These are phyloP conservation scores for Scaptomyza polygonia DNA, from an alignment of 2,888 invertebrate species.

Conservation along the genomic window DNA sequence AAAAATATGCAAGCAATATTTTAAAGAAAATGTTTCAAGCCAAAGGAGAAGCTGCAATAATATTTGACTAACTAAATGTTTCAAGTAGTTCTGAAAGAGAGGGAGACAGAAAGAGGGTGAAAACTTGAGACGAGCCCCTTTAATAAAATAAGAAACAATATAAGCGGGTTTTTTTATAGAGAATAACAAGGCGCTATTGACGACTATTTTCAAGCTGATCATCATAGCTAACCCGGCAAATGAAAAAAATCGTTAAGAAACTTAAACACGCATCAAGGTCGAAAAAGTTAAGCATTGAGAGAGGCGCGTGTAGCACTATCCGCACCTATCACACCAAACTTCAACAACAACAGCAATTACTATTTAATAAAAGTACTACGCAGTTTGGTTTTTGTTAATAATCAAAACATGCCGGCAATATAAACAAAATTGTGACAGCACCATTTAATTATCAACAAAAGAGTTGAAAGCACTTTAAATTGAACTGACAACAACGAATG, in stretches of 20 bases:
- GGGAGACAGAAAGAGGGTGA: slow-evolving; percentile 13
- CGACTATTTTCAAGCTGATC: slow-evolving; percentile 38
- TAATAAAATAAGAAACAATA: slow-evolving; percentile 8
- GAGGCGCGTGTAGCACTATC: slow-evolving; percentile 51
- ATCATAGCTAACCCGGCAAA: slow-evolving; percentile 54
- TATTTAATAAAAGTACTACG: slow-evolving; percentile 29
- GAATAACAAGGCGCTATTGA: background rate
- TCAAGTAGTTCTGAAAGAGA: slow-evolving; percentile 1
- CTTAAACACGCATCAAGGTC: slow-evolving; percentile 63
- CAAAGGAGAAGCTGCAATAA: background rate
- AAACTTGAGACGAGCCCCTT: slow-evolving; percentile 59
- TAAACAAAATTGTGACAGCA: background rate
- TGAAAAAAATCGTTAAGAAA: slow-evolving; percentile 6
- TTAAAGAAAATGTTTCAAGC: background rate
- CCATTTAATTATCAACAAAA: slow-evolving; percentile 2
- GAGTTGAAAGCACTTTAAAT: slow-evolving; percentile 23
- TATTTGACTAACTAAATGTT: too few relatives aligned
- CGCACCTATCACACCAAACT: slow-evolving; percentile 31
- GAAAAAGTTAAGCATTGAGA: slow-evolving; percentile 59
- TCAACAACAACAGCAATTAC: slow-evolving; percentile 16
- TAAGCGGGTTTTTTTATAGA: background rate
- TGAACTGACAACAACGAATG: background rate
- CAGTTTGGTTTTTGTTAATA: slow-evolving; percentile 19
- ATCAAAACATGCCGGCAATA: background rate
- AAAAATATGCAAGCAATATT: background rate